Evolutionary conservation across 2,888 invertebrate genomes (phyloP).

Genomic region (Julus scanicus): DNA sequence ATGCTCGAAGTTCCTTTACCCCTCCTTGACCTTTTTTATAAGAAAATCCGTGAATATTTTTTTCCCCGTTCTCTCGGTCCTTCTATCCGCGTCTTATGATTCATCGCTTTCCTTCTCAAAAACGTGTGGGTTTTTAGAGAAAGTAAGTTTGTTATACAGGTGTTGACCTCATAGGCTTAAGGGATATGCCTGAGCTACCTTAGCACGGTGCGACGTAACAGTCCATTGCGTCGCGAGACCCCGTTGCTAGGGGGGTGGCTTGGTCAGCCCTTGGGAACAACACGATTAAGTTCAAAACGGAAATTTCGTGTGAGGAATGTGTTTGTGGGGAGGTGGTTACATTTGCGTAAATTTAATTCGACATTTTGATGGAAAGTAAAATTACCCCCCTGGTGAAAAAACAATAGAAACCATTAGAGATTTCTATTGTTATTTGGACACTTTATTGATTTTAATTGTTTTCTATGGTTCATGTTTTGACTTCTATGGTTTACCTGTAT

Average conservation of each 20-base stretch:
- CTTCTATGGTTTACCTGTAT: too few species aligned
- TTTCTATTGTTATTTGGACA: too few species aligned
- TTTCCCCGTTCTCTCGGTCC: not conserved
- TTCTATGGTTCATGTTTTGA: too few species aligned
- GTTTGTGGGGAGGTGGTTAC: too few species aligned
- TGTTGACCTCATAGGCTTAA: not conserved
- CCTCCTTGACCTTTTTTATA: not conserved
- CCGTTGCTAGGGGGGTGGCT: not conserved
- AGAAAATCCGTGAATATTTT: not conserved
- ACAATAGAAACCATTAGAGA: too few species aligned
- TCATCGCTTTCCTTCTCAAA: not conserved
- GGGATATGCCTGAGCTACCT: slow-evolving; percentile 1
- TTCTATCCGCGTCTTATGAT: not conserved
- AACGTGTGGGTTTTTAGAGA: slow-evolving; percentile 25
- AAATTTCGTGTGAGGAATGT: not conserved
- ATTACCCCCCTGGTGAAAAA: too few species aligned
- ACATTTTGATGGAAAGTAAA: too few species aligned
- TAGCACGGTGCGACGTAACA: not conserved
- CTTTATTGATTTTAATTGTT: too few species aligned
- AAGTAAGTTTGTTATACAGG: slow-evolving; percentile 27
- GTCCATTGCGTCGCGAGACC: not conserved
- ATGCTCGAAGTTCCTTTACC: not conserved
- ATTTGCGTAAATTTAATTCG: too few species aligned
- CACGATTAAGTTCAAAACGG: not conserved
- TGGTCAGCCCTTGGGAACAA: not conserved